Evolutionary conservation across 2,113 vertebrate genomes (phyloP).

Genomic region (Monopterus albus): DNA sequence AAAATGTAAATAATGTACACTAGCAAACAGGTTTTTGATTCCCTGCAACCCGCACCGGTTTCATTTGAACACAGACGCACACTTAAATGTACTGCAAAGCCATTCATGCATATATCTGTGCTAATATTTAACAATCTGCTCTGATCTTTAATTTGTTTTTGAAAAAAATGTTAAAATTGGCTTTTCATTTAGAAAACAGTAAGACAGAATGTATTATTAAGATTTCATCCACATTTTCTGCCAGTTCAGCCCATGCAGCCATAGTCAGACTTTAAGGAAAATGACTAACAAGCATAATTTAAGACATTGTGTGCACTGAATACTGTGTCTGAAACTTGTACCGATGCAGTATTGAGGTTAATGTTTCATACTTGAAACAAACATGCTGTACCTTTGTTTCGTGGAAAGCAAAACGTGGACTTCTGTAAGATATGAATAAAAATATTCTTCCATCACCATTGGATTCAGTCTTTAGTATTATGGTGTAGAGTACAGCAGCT

Average conservation of each 20-base stretch:
- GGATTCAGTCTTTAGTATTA: neutral
- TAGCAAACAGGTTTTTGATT: neutral
- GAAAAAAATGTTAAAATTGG: neutral
- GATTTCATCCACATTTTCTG: no score
- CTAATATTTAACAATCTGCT: neutral
- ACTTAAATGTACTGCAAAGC: neutral
- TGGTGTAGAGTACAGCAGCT: neutral
- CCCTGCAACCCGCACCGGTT: no score
- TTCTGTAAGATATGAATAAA: constrained; percentile 38
- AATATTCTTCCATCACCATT: neutral
- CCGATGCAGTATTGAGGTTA: neutral
- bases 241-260: neutral
- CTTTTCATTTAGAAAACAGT: constrained; percentile 3
- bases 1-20: constrained; percentile 55
- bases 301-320: no score
- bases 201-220: no score
- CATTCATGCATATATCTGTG: neutral
- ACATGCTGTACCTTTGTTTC: no score
- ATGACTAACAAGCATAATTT: no score
- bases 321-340: no score
- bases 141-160: neutral
- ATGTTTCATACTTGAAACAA: constrained; percentile 33
- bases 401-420: neutral
- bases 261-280: no score
- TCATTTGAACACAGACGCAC: no score